Conservation (phyloP, 1,140 invertebrate species). For the Palaemon carinicauda region DNA sequence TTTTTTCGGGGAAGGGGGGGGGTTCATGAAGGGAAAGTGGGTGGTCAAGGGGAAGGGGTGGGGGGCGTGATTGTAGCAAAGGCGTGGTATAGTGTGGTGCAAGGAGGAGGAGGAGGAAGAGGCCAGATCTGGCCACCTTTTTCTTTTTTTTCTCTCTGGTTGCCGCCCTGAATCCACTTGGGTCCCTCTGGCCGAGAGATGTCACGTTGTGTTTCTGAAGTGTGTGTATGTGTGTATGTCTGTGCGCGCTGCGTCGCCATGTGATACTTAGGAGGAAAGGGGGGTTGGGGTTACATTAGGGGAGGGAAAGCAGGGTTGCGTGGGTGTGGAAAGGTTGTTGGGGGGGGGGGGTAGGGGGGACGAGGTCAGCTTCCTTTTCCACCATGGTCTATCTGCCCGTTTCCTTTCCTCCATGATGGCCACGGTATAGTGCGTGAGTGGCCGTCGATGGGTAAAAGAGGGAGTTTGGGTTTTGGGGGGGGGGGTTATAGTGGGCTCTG, state of each 20-base stretch:
- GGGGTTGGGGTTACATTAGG: background rate
- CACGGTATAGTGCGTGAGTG: slow-evolving; percentile 43
- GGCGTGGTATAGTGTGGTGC: too few species aligned
- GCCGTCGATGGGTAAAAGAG: background rate
- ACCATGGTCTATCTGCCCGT: slow-evolving; percentile 4
- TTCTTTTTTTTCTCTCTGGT: background rate
- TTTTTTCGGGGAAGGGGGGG: background rate
- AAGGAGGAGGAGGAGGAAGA: background rate
- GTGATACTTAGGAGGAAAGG: slow-evolving; percentile 19
- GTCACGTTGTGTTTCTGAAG: slow-evolving; percentile 22
- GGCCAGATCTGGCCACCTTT: background rate
- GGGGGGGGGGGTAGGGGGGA: background rate
- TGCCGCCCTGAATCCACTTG: background rate
- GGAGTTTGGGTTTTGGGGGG: background rate
- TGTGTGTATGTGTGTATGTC: slow-evolving; percentile 31
- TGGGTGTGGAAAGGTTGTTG: background rate
- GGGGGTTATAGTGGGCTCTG: background rate
- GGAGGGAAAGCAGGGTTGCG: background rate
- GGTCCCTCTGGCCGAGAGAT: background rate
- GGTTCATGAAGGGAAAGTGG: too few species aligned
- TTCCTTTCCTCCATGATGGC: slow-evolving; percentile 19
- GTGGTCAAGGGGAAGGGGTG: background rate
- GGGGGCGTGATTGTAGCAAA: background rate
- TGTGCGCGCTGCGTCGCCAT: background rate
- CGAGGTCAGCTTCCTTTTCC: slow-evolving; percentile 51